Percentiles rank a stretch among this genome's conserved stretches.
Evolutionary conservation across 2,888 invertebrate species (phyloP).

Genomic region (Heliconius ethilla): DNA sequence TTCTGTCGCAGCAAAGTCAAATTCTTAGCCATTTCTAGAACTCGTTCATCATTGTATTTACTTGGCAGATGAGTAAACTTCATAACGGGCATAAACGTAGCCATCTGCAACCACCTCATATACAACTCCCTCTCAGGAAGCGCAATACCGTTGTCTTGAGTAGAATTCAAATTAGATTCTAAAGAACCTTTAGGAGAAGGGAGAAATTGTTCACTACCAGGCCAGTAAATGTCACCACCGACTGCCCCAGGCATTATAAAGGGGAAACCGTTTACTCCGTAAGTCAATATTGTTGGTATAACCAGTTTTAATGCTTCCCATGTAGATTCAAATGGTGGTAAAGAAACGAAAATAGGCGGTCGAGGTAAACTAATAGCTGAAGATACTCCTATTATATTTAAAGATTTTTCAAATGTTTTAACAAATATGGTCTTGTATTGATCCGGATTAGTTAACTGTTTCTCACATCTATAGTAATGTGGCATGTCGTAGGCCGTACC

Average conservation of each 20-base stretch:
- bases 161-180: constrained; percentile 57
- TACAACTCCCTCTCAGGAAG: constrained; percentile 91
- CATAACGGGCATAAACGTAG: constrained; percentile 95
- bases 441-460: constrained; percentile 89
- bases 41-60: constrained; percentile 90
- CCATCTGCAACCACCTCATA: constrained; percentile 94
- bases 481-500: constrained; percentile 93
- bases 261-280: constrained; percentile 95
- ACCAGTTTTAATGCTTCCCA: constrained; percentile 93
- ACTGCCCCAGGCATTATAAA: constrained; percentile 96
- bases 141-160: constrained; percentile 71
- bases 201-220: constrained; percentile 80
- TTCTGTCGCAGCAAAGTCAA: constrained; percentile 88
- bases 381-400: constrained; percentile 90
- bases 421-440: constrained; percentile 89
- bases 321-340: constrained; percentile 92
- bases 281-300: constrained; percentile 92
- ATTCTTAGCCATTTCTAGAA: constrained; percentile 89
- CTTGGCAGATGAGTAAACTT: constrained; percentile 95
- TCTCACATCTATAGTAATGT: constrained; percentile 90
- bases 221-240: constrained; percentile 91
- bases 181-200: constrained; percentile 76
- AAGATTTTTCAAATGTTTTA: constrained; percentile 82
- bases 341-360: constrained; percentile 91
- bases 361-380: constrained; percentile 91